A percentile compares a stretch with the other conserved stretches of the same genome.
Conservation (phyloP, 2,113 vertebrate species). For the Tautogolabrus adspersus region DNA sequence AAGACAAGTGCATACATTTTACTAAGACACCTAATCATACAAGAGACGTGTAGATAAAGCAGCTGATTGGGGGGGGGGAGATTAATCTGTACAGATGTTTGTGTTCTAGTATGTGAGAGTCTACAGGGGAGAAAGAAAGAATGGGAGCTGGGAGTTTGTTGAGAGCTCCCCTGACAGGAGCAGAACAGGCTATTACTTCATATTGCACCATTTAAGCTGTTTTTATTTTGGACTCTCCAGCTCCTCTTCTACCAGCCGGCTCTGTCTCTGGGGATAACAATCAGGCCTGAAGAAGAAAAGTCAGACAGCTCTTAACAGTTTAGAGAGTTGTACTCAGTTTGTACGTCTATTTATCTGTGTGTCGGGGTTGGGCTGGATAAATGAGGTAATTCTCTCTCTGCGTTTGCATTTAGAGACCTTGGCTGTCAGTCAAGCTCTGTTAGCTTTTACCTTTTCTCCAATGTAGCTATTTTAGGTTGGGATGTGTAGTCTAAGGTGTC, state of each 20-base stretch:
- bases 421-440: conserved; percentile 31
- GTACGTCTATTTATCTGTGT: conserved; percentile 36
- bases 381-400: conserved; percentile 37
- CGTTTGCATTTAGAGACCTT: conserved; percentile 22
- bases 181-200: conserved; percentile 77
- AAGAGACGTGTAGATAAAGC: conserved; percentile 24
- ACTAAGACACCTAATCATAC: conserved; percentile 20
- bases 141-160: conserved; percentile 57
- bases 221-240: conserved; percentile 76
- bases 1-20: conserved; percentile 12
- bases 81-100: conserved; percentile 38
- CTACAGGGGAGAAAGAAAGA: conserved; percentile 23
- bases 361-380: conserved; percentile 16
- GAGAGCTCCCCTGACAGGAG: conserved; percentile 72
- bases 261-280: conserved; percentile 63
- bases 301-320: conserved; percentile 62
- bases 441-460: background rate
- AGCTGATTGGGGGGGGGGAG: conserved; percentile 6
- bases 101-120: conserved; percentile 29
- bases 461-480: conserved; percentile 13
- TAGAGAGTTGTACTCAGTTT: conserved; percentile 42
- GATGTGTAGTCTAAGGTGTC: background rate
- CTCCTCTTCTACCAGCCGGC: conserved; percentile 60
- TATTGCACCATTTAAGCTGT: conserved; percentile 80
- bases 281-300: conserved; percentile 50